These are phyloP conservation scores for Ginglymostoma cirratum DNA, from an alignment of 2,113 vertebrate genomes.

Conservation along the genomic window DNA sequence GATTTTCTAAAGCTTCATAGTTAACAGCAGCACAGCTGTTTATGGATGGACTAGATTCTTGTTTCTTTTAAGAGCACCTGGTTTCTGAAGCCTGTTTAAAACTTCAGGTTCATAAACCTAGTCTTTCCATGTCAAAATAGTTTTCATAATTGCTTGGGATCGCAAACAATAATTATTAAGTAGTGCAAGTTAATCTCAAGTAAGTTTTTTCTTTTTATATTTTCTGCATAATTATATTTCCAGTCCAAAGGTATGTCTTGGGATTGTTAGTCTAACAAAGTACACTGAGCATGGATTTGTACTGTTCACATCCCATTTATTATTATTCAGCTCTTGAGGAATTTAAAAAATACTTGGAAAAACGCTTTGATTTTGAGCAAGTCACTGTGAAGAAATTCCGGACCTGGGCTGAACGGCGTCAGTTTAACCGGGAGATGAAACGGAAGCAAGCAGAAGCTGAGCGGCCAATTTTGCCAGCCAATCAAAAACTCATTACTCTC, in stretches of 20 bases:
- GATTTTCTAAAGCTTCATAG: background rate
- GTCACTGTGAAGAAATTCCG: conserved; percentile 96
- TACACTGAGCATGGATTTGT: background rate
- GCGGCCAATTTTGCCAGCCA: conserved; percentile 89
- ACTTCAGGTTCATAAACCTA: background rate
- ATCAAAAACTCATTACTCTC: conserved; percentile 95
- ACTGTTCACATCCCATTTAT: background rate
- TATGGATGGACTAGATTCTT: background rate
- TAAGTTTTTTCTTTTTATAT: background rate
- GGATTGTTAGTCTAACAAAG: background rate
- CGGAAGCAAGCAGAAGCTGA: conserved; percentile 91
- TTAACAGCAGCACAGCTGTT: background rate
- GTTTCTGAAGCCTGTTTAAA: too few species aligned
- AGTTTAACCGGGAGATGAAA: conserved; percentile 97
- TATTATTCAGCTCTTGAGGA: conserved; percentile 74
- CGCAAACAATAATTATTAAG: background rate
- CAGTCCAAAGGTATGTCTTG: background rate
- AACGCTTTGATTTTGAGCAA: conserved; percentile 96
- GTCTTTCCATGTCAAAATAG: background rate
- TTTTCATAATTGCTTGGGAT: background rate
- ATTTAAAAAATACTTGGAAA: conserved; percentile 82
- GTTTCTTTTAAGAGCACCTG: background rate
- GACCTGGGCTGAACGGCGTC: conserved; percentile 91
- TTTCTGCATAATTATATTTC: background rate
- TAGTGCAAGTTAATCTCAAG: background rate